These are phyloP conservation scores for Drosophila burlai DNA, from an alignment of 1,140 invertebrate genomes.

Conservation along the genomic window DNA sequence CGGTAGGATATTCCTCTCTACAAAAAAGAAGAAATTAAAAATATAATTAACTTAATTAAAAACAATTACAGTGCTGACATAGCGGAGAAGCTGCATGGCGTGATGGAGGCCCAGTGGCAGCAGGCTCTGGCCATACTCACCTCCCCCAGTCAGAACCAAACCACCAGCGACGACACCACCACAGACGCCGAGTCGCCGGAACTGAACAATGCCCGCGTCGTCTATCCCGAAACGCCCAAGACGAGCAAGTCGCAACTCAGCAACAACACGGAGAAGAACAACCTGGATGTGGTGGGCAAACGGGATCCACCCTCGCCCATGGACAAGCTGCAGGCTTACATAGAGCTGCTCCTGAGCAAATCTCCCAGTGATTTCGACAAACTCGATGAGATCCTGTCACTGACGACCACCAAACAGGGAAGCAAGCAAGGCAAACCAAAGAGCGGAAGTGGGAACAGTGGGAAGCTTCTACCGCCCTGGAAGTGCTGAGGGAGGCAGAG, in stretches of 20 bases:
- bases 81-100: conserved; percentile 90
- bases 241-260: conserved; percentile 69
- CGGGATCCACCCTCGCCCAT: conserved; percentile 68
- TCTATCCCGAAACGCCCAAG: conserved; percentile 72
- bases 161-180: conserved; percentile 47
- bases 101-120: conserved; percentile 93
- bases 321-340: conserved; percentile 81
- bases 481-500: conserved; percentile 56
- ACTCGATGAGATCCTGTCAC: conserved; percentile 72
- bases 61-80: conserved; percentile 86
- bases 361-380: conserved; percentile 82
- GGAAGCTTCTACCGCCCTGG: conserved; percentile 80
- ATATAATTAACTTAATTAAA: neutral
- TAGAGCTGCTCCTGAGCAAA: conserved; percentile 80
- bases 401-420: conserved; percentile 42
- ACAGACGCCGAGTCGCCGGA: conserved; percentile 62
- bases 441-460: conserved; percentile 40
- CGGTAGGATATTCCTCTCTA: conserved; percentile 52
- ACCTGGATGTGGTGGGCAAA: conserved; percentile 66
- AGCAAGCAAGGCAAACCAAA: conserved; percentile 35
- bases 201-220: conserved; percentile 63
- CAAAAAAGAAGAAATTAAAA: neutral
- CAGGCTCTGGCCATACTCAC: conserved; percentile 91
- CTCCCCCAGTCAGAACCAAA: conserved; percentile 68
- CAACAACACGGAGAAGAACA: conserved; percentile 70